Evolutionary conservation across 2,113 vertebrate species (phyloP).

Genomic region (Myrmophylax atrothorax): DNA sequence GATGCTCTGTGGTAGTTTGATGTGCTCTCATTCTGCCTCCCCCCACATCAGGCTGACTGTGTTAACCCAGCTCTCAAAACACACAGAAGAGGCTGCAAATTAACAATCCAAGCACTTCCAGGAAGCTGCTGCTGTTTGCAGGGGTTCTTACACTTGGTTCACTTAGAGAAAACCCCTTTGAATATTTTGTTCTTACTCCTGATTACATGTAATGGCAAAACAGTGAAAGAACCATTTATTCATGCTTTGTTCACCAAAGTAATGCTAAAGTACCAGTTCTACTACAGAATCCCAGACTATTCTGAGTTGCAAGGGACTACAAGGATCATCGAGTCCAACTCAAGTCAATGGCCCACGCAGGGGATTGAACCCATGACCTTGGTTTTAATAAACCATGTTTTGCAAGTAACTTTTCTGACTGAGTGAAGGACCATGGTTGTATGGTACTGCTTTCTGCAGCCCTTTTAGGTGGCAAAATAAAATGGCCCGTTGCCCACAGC

Average conservation of each 20-base stretch:
- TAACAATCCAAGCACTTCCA: fast-evolving
- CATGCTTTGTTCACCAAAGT: not conserved
- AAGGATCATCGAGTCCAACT: too few species aligned
- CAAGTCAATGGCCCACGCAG: too few species aligned
- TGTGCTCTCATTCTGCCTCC: not conserved
- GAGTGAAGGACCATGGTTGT: not conserved
- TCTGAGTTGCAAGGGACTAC: too few species aligned
- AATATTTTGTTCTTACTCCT: not conserved
- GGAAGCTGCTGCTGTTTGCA: not conserved
- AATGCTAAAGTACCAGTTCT: not conserved
- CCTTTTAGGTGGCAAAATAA: not conserved
- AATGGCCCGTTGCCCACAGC: not conserved
- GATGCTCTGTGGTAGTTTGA: not conserved
- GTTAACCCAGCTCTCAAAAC: not conserved
- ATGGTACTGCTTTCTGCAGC: not conserved
- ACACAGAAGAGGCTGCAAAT: not conserved
- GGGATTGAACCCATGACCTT: too few species aligned
- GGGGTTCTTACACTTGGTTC: not conserved
- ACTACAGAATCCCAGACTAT: too few species aligned
- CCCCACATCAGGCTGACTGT: not conserved
- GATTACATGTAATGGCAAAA: not conserved
- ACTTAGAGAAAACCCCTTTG: not conserved
- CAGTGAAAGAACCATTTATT: not conserved
- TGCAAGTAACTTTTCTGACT: not conserved
- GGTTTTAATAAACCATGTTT: not conserved